phyloP scores from a whole-genome alignment of 2,113 vertebrate genomes.

The Daphoenositta chrysoptera region DNA sequence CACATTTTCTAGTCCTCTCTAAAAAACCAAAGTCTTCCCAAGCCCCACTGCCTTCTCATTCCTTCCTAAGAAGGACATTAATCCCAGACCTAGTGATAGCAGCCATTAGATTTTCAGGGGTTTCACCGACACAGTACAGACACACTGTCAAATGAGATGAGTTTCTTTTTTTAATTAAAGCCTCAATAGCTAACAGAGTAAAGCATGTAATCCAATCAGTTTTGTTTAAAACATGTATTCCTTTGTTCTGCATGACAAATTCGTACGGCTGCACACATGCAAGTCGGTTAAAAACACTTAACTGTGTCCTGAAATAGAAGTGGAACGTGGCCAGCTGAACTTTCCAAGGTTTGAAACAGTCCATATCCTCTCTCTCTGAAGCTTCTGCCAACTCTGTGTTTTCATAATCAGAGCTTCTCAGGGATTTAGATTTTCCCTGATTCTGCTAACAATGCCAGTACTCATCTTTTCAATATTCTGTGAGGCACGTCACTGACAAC shows the following conservation, averaged over 20 bases:
- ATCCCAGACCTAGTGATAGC: neutral
- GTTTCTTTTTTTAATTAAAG: constrained; percentile 2
- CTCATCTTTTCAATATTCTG: neutral
- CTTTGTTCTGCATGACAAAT: constrained; percentile 51
- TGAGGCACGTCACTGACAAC: neutral
- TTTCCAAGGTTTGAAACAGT: constrained; percentile 54
- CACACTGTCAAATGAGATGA: neutral
- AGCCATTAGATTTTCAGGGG: neutral
- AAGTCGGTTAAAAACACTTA: constrained; percentile 52
- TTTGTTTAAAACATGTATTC: constrained; percentile 45
- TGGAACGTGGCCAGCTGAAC: constrained; percentile 42
- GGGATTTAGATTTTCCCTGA: constrained; percentile 43
- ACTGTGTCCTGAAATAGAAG: constrained; percentile 49
- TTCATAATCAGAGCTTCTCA: constrained; percentile 53
- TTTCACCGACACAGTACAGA: neutral
- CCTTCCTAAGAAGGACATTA: neutral
- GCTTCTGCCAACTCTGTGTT: constrained; percentile 53
- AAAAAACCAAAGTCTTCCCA: neutral
- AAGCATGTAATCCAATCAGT: constrained; percentile 21
- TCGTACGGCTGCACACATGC: neutral
- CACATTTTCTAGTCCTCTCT: neutral
- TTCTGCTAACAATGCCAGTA: neutral
- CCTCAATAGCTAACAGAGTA: neutral
- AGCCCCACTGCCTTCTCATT: neutral
- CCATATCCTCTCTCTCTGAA: constrained; percentile 63